A percentile compares a stretch with the other conserved stretches of the same genome.
Evolutionary conservation across 1,140 invertebrate species (phyloP).

Genomic region (Tetraneura akinire): DNA sequence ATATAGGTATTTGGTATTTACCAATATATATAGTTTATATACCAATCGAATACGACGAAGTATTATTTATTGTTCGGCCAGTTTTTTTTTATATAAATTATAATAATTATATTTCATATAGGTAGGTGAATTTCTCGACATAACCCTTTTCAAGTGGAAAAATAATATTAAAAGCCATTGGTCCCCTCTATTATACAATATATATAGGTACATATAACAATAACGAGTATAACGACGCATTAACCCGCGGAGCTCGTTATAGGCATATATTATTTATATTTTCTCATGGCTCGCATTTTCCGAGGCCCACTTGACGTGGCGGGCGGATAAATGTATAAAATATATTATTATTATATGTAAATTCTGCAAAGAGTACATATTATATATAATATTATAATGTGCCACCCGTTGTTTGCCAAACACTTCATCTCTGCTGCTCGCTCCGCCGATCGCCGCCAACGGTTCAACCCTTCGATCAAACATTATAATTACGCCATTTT

Average conservation of each 20-base stretch:
- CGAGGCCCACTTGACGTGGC: conserved; percentile 9
- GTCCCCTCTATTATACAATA: neutral
- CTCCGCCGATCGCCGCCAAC: neutral
- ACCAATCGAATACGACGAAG: too few species aligned
- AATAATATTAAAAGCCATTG: neutral
- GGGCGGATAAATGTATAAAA: conserved; percentile 16
- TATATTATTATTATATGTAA: neutral
- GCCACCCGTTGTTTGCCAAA: conserved; percentile 46
- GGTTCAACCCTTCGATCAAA: conserved; percentile 37
- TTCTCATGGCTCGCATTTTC: conserved; percentile 11
- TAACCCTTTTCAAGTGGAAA: neutral
- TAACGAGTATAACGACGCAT: too few species aligned
- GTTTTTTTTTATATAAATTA: too few species aligned
- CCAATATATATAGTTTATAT: too few species aligned
- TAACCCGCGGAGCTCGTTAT: neutral
- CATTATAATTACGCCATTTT: conserved; percentile 47
- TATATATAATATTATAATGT: too few species aligned
- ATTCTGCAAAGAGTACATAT: neutral
- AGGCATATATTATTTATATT: neutral
- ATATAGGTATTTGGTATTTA: too few species aligned
- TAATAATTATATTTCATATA: neutral
- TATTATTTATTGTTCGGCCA: too few species aligned
- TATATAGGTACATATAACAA: too few species aligned
- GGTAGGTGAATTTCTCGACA: neutral
- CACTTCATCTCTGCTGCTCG: conserved; percentile 31